Evolutionary conservation across 2,797 vertebrate species (phyloP), one percentile per base, ranked within the genome.

Genomic region (Staurois parvus): DNA sequence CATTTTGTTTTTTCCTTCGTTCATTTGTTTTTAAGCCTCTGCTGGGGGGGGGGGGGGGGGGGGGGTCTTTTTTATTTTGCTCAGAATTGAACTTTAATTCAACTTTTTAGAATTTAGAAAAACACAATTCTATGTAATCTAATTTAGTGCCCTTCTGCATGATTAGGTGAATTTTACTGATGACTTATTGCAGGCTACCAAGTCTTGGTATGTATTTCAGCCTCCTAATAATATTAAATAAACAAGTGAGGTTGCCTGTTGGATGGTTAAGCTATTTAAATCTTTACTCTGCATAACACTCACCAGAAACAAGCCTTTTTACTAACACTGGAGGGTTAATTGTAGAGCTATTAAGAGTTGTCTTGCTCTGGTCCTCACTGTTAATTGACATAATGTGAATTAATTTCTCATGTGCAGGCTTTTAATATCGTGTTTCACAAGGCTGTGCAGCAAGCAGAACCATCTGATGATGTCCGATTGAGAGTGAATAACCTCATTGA

Each of bases 381-480:
- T 74, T 85, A 74, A 75, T 85, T 85, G 83, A 73, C 93, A 93
- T 91, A 94, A 95, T 94, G 42, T 75, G 64, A 75, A 81, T 73
- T 81, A n/a, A 81, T 81, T 86, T 86, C 84, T 72, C 67, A 70
- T 79, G 81, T 80, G 76, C 88, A 95, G 94, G 95, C 94, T 42
- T 96, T 97, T 89, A 95, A 95, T 9, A 89, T 93, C 75, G 95
- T 95, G 88, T 96, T 96, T 92, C 95, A 96, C 90, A 97, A 95
- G 78, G 94, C 94, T 13, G 92, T 93, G 88, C 92, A 89, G 76
- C 87, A 88, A 85, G 92, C 93, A 2, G 95, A 95, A 87, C 88
- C 88, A 62, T 94, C 92, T 48, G 89, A 91, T 79, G 94, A 95
- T 7, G 87, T 93, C 80, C 92, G 86, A 85, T 90, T 84, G 76